Evolutionary conservation across 2,797 vertebrate species (phyloP).

Genomic region (Brachyrhaphis roseni): DNA sequence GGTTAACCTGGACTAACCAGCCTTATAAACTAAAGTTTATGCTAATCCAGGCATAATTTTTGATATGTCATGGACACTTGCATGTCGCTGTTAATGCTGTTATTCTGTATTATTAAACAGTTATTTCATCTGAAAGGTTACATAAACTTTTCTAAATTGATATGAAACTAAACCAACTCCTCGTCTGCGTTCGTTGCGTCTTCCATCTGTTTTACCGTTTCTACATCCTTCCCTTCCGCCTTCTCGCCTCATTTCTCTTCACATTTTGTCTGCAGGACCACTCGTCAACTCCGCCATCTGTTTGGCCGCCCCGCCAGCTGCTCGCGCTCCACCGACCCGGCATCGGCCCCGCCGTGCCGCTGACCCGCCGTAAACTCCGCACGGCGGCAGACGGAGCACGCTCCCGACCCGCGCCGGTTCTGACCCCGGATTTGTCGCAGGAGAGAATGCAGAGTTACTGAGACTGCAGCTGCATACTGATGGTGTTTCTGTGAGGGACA

Average conservation of each 20-base stretch:
- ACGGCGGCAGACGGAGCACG: not conserved
- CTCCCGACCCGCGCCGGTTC: not conserved
- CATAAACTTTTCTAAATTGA: not conserved
- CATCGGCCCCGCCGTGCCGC: conserved; percentile 8
- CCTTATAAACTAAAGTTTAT: too few species aligned
- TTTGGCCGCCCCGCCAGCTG: conserved; percentile 1
- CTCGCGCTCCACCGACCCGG: conserved; percentile 5
- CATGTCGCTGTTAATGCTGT: too few species aligned
- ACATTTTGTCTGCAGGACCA: conserved; percentile 50
- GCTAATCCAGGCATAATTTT: too few species aligned
- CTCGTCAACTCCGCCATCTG: conserved; percentile 49
- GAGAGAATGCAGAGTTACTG: not conserved
- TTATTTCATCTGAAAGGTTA: not conserved
- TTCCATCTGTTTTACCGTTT: conserved; percentile 46
- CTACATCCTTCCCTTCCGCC: not conserved
- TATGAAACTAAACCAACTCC: not conserved
- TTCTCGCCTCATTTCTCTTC: conserved; percentile 52
- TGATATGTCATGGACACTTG: too few species aligned
- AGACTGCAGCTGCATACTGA: not conserved
- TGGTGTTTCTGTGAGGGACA: conserved; percentile 8
- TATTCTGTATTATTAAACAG: too few species aligned
- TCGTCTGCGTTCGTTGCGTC: not conserved
- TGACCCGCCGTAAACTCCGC: conserved; percentile 4
- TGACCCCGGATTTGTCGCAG: not conserved
- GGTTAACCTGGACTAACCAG: too few species aligned